Evolutionary conservation across 2,797 vertebrate species (phyloP).

Genomic region (Hydrophis major): DNA sequence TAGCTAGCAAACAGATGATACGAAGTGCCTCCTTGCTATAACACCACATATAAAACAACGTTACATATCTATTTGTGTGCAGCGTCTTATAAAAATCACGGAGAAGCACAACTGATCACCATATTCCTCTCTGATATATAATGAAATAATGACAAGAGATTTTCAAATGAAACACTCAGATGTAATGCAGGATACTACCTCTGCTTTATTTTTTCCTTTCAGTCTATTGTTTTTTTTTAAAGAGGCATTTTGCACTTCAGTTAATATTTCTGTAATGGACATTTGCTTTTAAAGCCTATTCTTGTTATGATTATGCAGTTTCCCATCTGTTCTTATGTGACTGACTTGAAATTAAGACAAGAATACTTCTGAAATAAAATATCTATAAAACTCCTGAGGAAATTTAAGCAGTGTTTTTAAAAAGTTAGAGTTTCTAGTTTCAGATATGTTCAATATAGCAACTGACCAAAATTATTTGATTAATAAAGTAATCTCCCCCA

Average conservation of each 20-base stretch:
- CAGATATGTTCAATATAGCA: background rate
- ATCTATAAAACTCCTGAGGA: background rate
- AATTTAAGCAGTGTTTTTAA: background rate
- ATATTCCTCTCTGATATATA: slow-evolving; percentile 40
- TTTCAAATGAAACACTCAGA: slow-evolving; percentile 34
- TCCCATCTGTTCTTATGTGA: background rate
- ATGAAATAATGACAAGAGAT: slow-evolving; percentile 38
- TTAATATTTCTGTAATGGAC: slow-evolving; percentile 29
- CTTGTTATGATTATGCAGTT: slow-evolving; percentile 15
- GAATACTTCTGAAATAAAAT: background rate
- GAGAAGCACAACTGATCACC: slow-evolving; percentile 30
- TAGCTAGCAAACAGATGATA: slow-evolving; percentile 25
- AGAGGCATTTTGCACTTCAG: slow-evolving; percentile 34
- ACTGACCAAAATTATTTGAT: background rate
- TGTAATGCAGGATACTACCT: slow-evolving; percentile 26
- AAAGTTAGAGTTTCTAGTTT: background rate
- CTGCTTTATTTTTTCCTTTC: slow-evolving; percentile 29
- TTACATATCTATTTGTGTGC: slow-evolving; percentile 15
- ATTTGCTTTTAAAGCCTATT: slow-evolving; percentile 21
- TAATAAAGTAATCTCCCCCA: background rate
- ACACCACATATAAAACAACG: slow-evolving; percentile 4
- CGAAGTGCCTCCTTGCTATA: slow-evolving; percentile 33
- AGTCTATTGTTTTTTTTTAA: slow-evolving; percentile 37
- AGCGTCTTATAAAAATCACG: slow-evolving; percentile 39
- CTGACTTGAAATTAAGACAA: background rate